Evolutionary conservation across 2,113 vertebrate genomes (phyloP), one percentile per base, ranked within the genome.

Genomic region (Etheostoma cragini): DNA sequence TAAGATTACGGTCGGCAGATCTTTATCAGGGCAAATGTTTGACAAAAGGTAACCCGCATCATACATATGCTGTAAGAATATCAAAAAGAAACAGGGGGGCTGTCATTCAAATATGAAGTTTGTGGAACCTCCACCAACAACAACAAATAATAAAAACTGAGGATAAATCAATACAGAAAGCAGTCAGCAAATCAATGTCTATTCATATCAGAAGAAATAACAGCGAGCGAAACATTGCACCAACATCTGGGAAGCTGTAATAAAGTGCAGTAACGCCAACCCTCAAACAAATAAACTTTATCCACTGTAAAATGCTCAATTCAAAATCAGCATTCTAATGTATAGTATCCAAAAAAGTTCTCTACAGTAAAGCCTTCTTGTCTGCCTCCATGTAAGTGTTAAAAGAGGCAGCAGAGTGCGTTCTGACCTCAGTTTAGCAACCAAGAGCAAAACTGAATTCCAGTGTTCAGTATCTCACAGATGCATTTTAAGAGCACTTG

Each of bases 351-450:
- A 38, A 61, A 42, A 56, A 71, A 33, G 19, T 46, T 52, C 7
- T 42, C 12, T 2, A 26, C 33, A 38, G 15, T 19, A 8, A 57
- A 57, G 15, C 17, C 22, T 47, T 56, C 24, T n/a, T 19, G 14
- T 57, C 45, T 38, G 19, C 19, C 56, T 42, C 35, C 3, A 38
- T 64, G 49, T 12, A 22, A 38, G 21, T 49, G 33, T 54, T 68
- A 57, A 46, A 22, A 61, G 0, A 72, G 53, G 50, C 33, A 72
- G 58, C 14, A 38, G 30, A 30, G 22, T 61, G 53, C 3, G 4
- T 74, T 63, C 65, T 72, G 24, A 67, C 73, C 33, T 65, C 35
- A 1, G 21, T 52, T 61, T 47, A 15, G 50, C 35, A 50, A 74
- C 35, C 8, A 1, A 24, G 24, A 72, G 30, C 65, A 26, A 61